These are phyloP conservation scores for Smutsia temminckii DNA, from an alignment of 2,797 vertebrate species.

Conservation along the genomic window DNA sequence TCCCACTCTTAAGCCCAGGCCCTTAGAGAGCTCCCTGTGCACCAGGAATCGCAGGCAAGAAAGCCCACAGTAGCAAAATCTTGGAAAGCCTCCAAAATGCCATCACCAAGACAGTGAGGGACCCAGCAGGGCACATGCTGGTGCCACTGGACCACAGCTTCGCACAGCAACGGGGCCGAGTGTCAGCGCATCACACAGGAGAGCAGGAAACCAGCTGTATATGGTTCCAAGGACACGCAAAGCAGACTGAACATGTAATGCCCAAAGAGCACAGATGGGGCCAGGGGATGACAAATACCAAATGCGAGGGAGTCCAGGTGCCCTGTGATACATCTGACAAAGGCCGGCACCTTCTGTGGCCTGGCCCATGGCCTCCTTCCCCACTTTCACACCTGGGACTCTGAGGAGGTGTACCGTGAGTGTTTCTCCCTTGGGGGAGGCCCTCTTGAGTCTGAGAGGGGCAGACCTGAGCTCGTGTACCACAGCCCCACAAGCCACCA, in stretches of 20 bases:
- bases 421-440: no score
- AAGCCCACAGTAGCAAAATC: background rate
- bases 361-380: no score
- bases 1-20: fast-evolving
- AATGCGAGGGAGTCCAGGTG: background rate
- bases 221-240: fast-evolving
- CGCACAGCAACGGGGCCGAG: fast-evolving
- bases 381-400: no score
- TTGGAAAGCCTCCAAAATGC: background rate
- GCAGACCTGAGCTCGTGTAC: no score
- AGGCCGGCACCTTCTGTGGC: no score
- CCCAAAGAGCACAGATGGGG: background rate
- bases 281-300: fast-evolving
- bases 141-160: fast-evolving
- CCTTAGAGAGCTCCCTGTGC: background rate
- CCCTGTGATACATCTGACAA: fast-evolving
- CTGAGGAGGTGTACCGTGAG: no score
- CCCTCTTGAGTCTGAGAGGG: background rate
- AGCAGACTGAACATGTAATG: fast-evolving
- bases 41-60: background rate
- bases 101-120: background rate
- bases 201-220: fast-evolving
- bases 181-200: fast-evolving
- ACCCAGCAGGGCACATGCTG: fast-evolving
- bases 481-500: background rate